Base-by-base conservation (phyloP, 2,797 vertebrate species). In the Notolepis coatsorum region DNA sequence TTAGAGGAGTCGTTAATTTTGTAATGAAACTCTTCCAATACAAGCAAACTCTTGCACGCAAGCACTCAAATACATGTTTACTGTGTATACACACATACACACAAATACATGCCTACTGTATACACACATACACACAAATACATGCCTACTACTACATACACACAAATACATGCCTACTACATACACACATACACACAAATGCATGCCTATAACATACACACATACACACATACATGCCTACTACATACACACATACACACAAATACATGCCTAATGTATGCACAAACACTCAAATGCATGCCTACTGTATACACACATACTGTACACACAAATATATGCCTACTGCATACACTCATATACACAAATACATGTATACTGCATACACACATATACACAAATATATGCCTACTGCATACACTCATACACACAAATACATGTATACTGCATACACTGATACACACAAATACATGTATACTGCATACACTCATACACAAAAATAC, bases 401-500 rank as follows among this genome's bases (percentile, higher is more conserved):
- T n/a, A n/a, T n/a, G n/a, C 23, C 9, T 15, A 13, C 4, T 46
- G 28, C 23, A n/a, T n/a, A n/a, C n/a, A n/a, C 15, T 31, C 41
- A 23, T 9, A 30, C 18, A 43, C 41, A 62, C 15, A 49, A 18
- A 38, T 54, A 49, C 13, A 55, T 28, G n/a, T n/a, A n/a, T n/a
- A n/a, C n/a, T n/a, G 49, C 48, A 57, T n/a, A 35, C 52, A 56
- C 27, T 53, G 39, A 59, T 13, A 53, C 41, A 60, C 25, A 30
- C 10, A 30, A 1, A 13, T 23, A 35, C 33, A 38, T 12, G n/a
- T n/a, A n/a, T n/a, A n/a, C n/a, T 35, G 4, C 18, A 71, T 18
- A 52, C 43, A 51, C 28, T 9, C 38, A 71, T 21, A 20, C 39
- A 31, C 41, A 54, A 4, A 33, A 25, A 56, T 43, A 56, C 24